Evolutionary conservation across 2,113 vertebrate species (phyloP).

Genomic region (Zeus faber): DNA sequence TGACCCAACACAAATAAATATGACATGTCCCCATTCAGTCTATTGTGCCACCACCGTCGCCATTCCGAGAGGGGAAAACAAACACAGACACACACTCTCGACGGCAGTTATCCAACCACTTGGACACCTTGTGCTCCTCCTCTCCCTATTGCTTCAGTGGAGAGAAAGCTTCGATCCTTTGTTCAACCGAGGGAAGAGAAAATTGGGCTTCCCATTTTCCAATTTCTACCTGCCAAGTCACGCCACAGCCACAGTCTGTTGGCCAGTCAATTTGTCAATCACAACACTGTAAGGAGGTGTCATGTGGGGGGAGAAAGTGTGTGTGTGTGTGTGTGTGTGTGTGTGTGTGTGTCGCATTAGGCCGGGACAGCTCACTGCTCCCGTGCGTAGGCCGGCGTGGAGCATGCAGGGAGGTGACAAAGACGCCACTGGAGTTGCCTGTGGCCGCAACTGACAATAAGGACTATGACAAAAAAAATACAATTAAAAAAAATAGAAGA

Average conservation of each 20-base stretch:
- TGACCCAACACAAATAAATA: constrained; percentile 53
- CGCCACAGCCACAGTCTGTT: constrained; percentile 37
- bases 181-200: constrained; percentile 58
- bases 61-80: constrained; percentile 33
- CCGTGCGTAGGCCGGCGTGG: constrained; percentile 19
- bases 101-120: constrained; percentile 54
- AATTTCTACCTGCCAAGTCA: constrained; percentile 76
- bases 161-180: constrained; percentile 67
- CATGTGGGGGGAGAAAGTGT: constrained; percentile 11
- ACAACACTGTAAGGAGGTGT: constrained; percentile 37
- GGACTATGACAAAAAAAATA: constrained; percentile 19
- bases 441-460: constrained; percentile 29
- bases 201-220: constrained; percentile 69
- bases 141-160: constrained; percentile 37
- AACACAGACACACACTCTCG: constrained; percentile 26
- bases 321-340: constrained; percentile 3
- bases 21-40: constrained; percentile 59
- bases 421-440: constrained; percentile 24
- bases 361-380: constrained; percentile 19
- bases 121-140: constrained; percentile 55
- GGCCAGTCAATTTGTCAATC: constrained; percentile 72
- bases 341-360: not conserved
- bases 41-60: constrained; percentile 50
- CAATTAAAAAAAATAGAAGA: constrained; percentile 13
- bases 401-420: constrained; percentile 33